Conservation (phyloP, 2,113 vertebrate species). For the Nibea albiflora region DNA sequence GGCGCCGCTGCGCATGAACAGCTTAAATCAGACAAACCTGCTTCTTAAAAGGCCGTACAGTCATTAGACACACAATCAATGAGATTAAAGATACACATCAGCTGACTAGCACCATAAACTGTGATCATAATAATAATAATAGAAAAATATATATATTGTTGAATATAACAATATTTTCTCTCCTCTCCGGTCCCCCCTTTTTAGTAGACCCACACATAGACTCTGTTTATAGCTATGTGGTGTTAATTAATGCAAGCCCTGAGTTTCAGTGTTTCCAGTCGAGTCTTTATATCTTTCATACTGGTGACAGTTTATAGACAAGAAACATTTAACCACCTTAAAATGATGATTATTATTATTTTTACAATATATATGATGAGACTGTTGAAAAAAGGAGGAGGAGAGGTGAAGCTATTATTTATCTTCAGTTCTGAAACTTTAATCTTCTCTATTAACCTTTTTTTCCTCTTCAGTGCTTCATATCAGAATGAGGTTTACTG, state of each 20-base stretch:
- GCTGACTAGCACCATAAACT: not conserved
- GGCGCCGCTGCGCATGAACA: slow-evolving; percentile 62
- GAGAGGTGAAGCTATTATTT: not conserved
- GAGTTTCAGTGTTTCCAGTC: not conserved
- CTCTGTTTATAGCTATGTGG: not conserved
- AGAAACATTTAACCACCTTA: too few species aligned
- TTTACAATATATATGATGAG: not conserved
- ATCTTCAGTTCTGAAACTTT: not conserved
- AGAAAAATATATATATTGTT: not conserved
- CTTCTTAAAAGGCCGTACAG: slow-evolving; percentile 12
- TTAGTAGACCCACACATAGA: not conserved
- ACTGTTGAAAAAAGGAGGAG: too few species aligned
- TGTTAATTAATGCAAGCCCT: slow-evolving; percentile 2
- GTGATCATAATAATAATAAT: too few species aligned
- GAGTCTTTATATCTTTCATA: not conserved
- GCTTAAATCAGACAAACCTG: slow-evolving; percentile 9
- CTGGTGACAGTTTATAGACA: not conserved
- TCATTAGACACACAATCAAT: not conserved
- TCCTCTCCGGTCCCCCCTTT: not conserved
- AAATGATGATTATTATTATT: too few species aligned
- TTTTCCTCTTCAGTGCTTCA: not conserved
- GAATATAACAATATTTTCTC: not conserved
- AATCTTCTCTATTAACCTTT: not conserved
- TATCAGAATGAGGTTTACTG: too few species aligned
- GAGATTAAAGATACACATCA: not conserved